Evolutionary conservation across 1,140 invertebrate species (phyloP), one percentile per base, ranked within the genome.

Genomic region (Charaxes varanes): DNA sequence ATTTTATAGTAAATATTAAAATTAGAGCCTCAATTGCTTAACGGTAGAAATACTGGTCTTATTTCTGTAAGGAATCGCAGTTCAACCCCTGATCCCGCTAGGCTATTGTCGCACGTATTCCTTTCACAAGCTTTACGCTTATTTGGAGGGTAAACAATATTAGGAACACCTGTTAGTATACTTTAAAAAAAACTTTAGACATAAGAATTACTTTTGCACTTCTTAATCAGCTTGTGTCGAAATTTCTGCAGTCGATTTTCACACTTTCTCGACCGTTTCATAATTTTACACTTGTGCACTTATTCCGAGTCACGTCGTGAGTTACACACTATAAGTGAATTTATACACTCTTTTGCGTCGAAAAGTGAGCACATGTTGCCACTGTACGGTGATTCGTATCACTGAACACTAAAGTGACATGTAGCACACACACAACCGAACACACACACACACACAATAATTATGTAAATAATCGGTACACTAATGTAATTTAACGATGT

Each of bases 161-260:
- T 16, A 17, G 15, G n/a, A n/a, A n/a, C n/a, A 31, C 28, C 28
- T 31, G 3, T 24, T 24, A 24, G 8, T n/a, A 6, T 12, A 10
- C 3, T 5, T 13, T 11, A 26, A 11, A 30, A 16, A 16, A 16
- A 41, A 14, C 11, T 16, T 22, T 22, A 13, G 32, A 17, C 10
- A 15, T 15, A 36, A 44, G 8, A n/a, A 4, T 30, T 27, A 80
- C 73, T 64, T 49, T 62, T 76, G 35, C 60, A 58, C 60, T 66
- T 78, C 58, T 69, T 78, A 61, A 74, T 71, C 56, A 81, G 45
- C 45, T 70, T 81, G 50, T 68, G 55, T 62, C 71, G 78, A 37
- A 77, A 61, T 63, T 81, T 81, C 30, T 44, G 59, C 46, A 78
- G 65, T 68, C 65, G 74, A 49, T 65, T 74, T 52, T 72, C 65